Percentiles rank a stretch among this genome's conserved stretches.
These are phyloP conservation scores for Bucco capensis DNA, from an alignment of 2,113 vertebrate species.

Conservation along the genomic window DNA sequence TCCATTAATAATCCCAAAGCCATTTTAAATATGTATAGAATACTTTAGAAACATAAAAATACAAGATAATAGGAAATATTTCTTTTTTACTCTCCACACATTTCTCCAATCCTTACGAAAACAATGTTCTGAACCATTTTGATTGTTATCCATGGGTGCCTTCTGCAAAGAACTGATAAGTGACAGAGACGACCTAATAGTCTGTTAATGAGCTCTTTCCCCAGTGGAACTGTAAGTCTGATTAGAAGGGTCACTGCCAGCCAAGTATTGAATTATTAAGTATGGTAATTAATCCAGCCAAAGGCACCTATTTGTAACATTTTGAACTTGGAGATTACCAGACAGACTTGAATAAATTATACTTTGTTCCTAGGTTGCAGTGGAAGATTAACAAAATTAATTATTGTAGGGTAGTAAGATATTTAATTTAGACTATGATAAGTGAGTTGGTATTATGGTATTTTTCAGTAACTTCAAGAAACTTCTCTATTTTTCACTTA, in stretches of 20 bases:
- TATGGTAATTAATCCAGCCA: slow-evolving; percentile 7
- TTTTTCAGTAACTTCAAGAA: not conserved
- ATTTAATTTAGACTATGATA: not conserved
- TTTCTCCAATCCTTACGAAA: not conserved
- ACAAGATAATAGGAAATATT: not conserved
- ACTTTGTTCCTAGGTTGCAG: not conserved
- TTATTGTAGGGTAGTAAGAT: not conserved
- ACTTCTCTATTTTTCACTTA: not conserved
- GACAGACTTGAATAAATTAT: not conserved
- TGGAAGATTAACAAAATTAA: not conserved
- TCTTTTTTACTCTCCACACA: not conserved
- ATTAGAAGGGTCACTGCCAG: slow-evolving; percentile 9
- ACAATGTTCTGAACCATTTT: not conserved
- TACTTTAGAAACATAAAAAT: not conserved
- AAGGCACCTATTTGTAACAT: slow-evolving; percentile 5
- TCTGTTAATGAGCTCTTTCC: slow-evolving; percentile 23
- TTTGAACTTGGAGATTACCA: not conserved
- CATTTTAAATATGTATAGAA: not conserved
- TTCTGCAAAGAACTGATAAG: slow-evolving; percentile 17
- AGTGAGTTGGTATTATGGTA: not conserved
- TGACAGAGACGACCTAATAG: not conserved
- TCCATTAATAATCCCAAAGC: not conserved
- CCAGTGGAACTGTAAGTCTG: not conserved
- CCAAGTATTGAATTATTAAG: slow-evolving; percentile 26
- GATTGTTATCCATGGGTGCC: not conserved